These are phyloP conservation scores for Drosophila tani DNA, from an alignment of 1,140 invertebrate genomes.

Conservation along the genomic window DNA sequence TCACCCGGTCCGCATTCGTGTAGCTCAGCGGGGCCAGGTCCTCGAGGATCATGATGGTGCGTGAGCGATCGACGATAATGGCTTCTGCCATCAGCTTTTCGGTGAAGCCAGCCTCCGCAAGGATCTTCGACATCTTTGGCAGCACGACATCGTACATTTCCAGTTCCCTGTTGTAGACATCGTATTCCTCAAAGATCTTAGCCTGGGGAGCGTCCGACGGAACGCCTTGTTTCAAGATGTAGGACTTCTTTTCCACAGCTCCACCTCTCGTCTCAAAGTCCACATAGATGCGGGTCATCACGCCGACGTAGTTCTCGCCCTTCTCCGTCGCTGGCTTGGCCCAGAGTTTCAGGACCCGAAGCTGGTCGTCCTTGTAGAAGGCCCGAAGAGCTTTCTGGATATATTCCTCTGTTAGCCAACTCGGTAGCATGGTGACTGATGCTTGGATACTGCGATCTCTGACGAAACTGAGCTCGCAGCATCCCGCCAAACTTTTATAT, in stretches of 20 bases:
- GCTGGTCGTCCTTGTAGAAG: constrained; percentile 48
- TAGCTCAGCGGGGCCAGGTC: constrained; percentile 86
- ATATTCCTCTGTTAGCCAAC: constrained; percentile 69
- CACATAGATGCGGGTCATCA: constrained; percentile 67
- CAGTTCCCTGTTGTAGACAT: constrained; percentile 62
- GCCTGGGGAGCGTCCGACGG: constrained; percentile 41
- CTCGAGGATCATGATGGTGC: constrained; percentile 81
- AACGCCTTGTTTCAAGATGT: constrained; percentile 55
- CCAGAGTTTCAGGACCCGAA: constrained; percentile 50
- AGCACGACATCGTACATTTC: constrained; percentile 70
- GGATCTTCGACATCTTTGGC: constrained; percentile 53
- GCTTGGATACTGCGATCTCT: constrained; percentile 1
- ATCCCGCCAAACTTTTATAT: constrained; percentile 32
- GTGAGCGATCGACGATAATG: constrained; percentile 57
- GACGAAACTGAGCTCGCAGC: constrained; percentile 3
- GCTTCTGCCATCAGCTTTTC: constrained; percentile 65
- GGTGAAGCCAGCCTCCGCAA: constrained; percentile 46
- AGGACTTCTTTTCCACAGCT: constrained; percentile 24
- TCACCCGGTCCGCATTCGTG: constrained; percentile 85
- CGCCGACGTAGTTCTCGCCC: constrained; percentile 71
- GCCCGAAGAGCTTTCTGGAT: constrained; percentile 46
- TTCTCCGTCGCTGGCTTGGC: constrained; percentile 56
- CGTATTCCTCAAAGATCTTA: constrained; percentile 50
- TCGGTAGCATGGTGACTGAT: constrained; percentile 30
- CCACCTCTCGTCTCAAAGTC: constrained; percentile 27